These are phyloP conservation scores for Apodemus speciosus DNA, from an alignment of 2,113 vertebrate species.

Conservation along the genomic window DNA sequence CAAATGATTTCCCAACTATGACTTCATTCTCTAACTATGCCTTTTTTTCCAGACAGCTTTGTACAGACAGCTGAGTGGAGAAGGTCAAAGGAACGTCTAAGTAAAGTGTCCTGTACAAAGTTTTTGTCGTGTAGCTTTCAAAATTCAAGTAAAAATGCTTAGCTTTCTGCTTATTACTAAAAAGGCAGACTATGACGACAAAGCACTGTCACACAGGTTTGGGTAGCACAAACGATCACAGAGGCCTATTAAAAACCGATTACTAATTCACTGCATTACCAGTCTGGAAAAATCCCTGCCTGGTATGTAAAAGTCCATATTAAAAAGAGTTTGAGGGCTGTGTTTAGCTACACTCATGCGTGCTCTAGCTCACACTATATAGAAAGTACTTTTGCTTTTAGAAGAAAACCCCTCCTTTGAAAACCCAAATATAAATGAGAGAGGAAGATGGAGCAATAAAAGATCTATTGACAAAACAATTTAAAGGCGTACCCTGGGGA, in stretches of 20 bases:
- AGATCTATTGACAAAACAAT: constrained; percentile 9
- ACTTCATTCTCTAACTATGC: constrained; percentile 25
- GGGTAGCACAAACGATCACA: constrained; percentile 30
- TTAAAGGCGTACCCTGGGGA: neutral
- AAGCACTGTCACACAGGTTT: neutral
- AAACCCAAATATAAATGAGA: constrained; percentile 27
- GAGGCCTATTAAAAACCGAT: constrained; percentile 40
- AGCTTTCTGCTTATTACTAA: constrained; percentile 48
- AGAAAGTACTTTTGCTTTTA: constrained; percentile 41
- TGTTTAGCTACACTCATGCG: constrained; percentile 3
- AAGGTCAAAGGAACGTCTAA: neutral
- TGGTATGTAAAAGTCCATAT: constrained; percentile 5
- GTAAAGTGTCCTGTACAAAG: neutral
- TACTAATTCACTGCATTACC: neutral
- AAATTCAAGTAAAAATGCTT: constrained; percentile 35
- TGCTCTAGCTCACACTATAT: neutral
- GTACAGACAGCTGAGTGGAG: neutral
- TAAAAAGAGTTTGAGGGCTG: neutral
- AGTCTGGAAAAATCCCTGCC: constrained; percentile 5
- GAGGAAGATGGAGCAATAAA: neutral
- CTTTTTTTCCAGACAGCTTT: neutral
- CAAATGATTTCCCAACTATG: constrained; percentile 32
- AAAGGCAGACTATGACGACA: neutral
- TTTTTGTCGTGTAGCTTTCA: neutral
- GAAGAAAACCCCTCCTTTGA: neutral